Percentiles rank a stretch among this genome's conserved stretches.
phyloP scores from a whole-genome alignment of 2,797 vertebrate species.

The Sciaenops ocellatus region DNA sequence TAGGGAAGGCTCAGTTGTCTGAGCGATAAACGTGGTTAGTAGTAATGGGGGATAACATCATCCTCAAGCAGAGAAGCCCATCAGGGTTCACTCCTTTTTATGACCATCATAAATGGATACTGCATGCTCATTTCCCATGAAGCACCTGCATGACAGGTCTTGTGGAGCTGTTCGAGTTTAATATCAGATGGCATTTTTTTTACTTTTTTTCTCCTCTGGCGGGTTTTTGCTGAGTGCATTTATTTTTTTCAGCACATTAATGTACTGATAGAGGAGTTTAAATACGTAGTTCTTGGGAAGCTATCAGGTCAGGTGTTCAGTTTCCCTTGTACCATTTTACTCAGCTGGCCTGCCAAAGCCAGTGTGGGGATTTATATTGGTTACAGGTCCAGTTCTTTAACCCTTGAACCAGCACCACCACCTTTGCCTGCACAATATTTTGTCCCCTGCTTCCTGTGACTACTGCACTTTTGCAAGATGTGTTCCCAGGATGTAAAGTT shows the following conservation, averaged over 20 bases:
- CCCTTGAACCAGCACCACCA: slow-evolving; percentile 5
- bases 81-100: slow-evolving; percentile 74
- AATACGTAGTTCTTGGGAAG: not conserved
- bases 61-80: slow-evolving; percentile 60
- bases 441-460: slow-evolving; percentile 57
- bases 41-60: slow-evolving; percentile 71
- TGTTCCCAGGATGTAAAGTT: slow-evolving; percentile 28
- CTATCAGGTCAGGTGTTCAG: not conserved
- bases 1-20: slow-evolving; percentile 36
- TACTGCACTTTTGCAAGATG: slow-evolving; percentile 16
- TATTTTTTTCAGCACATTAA: slow-evolving; percentile 5
- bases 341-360: not conserved
- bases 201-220: slow-evolving; percentile 1
- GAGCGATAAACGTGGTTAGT: slow-evolving; percentile 52
- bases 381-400: slow-evolving; percentile 3
- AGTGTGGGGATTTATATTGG: not conserved
- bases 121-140: slow-evolving; percentile 65
- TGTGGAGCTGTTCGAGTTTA: slow-evolving; percentile 22
- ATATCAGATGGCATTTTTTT: slow-evolving; percentile 34
- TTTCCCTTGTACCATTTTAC: not conserved
- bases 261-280: not conserved
- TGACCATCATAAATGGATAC: slow-evolving; percentile 74
- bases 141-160: slow-evolving; percentile 54
- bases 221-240: slow-evolving; percentile 34
- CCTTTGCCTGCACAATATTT: slow-evolving; percentile 23